phyloP scores from a whole-genome alignment of 2,113 vertebrate species.

The Mesitornis unicolor region DNA sequence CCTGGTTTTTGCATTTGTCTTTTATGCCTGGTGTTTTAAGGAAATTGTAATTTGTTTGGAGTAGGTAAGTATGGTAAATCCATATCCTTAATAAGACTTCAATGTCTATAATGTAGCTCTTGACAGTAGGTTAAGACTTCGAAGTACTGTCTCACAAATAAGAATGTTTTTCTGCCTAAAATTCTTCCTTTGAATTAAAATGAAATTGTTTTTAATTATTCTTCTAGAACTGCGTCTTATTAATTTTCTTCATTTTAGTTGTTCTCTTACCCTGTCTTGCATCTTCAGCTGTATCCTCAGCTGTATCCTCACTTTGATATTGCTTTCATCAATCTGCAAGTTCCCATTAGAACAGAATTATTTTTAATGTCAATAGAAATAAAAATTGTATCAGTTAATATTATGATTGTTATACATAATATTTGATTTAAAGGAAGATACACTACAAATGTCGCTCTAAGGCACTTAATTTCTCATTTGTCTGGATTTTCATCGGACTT shows the following conservation, averaged over 20 bases:
- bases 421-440: background rate
- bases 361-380: background rate
- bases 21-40: background rate
- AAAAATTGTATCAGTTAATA: background rate
- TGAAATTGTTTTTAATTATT: background rate
- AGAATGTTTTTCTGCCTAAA: background rate
- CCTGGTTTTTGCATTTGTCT: background rate
- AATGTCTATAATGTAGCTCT: background rate
- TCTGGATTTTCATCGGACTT: background rate
- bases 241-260: background rate
- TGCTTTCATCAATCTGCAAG: background rate
- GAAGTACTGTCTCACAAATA: background rate
- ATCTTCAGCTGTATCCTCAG: no score
- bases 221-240: background rate
- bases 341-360: background rate
- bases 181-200: background rate
- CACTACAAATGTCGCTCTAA: background rate
- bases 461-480: background rate
- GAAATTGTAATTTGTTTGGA: background rate
- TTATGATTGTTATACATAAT: background rate
- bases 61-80: background rate
- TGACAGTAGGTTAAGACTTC: background rate
- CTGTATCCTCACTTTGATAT: background rate
- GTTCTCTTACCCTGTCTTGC: background rate
- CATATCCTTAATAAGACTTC: background rate